Conservation (phyloP, 1,140 invertebrate species). For the Notospermus geniculatus region DNA sequence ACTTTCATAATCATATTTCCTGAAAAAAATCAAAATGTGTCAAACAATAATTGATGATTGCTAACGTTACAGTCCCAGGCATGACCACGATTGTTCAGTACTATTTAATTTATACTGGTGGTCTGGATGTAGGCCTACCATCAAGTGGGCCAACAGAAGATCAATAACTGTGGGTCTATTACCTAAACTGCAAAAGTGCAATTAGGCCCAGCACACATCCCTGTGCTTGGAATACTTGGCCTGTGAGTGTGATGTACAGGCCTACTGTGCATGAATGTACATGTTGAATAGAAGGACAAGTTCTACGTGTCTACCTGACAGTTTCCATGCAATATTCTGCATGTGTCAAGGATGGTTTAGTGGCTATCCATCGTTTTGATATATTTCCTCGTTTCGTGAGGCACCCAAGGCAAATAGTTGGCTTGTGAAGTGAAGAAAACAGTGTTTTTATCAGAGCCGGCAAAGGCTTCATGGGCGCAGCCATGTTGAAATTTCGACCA, state of each 20-base stretch:
- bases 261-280: constrained; percentile 13
- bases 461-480: not conserved
- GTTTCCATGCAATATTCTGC: constrained; percentile 19
- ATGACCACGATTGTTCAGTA: no score
- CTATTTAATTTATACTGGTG: no score
- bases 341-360: not conserved
- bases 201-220: no score
- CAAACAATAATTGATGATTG: no score
- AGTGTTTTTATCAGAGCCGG: not conserved
- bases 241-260: no score
- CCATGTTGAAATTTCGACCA: not conserved
- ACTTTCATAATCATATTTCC: constrained; percentile 87
- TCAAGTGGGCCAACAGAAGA: constrained; percentile 9
- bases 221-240: no score
- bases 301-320: constrained; percentile 9
- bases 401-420: not conserved
- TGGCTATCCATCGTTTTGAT: not conserved
- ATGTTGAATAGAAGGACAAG: not conserved
- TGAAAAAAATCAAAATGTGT: constrained; percentile 61
- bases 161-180: not conserved
- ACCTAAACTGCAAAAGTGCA: not conserved
- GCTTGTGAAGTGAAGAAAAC: not conserved
- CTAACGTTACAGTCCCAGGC: no score
- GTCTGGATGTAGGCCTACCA: no score
- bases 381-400: not conserved